These are phyloP conservation scores for Saccostrea glomerata DNA, from an alignment of 1,140 invertebrate species.

Conservation along the genomic window DNA sequence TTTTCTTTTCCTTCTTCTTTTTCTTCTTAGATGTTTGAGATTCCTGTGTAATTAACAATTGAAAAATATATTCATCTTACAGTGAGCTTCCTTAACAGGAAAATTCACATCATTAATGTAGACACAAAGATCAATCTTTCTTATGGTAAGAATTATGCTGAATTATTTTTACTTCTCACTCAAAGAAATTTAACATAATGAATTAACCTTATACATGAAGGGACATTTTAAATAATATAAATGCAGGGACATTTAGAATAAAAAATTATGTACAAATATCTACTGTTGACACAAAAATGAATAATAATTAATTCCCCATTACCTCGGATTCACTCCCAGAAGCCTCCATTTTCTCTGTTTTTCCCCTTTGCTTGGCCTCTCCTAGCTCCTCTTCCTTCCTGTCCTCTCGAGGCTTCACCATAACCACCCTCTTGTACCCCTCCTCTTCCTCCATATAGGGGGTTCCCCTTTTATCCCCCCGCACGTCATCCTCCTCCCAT, in stretches of 20 bases:
- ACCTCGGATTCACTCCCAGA: slow-evolving; percentile 7
- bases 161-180: not conserved
- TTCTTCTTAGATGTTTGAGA: slow-evolving; percentile 15
- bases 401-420: slow-evolving; percentile 13
- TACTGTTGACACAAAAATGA: too few relatives aligned
- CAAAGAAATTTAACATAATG: too few relatives aligned
- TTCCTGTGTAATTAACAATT: not conserved
- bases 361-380: not conserved
- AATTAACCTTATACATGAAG: too few relatives aligned
- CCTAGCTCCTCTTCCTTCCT: not conserved
- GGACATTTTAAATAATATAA: too few relatives aligned
- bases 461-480: not conserved
- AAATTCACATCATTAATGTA: too few relatives aligned
- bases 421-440: slow-evolving; percentile 11
- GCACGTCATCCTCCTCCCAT: not conserved
- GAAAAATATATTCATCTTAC: not conserved
- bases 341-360: not conserved
- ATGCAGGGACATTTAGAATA: too few relatives aligned
- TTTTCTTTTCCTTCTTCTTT: slow-evolving; percentile 15
- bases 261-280: too few relatives aligned
- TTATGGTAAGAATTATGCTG: not conserved
- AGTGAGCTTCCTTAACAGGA: too few relatives aligned
- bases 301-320: too few relatives aligned
- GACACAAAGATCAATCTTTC: too few relatives aligned
- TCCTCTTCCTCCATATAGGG: not conserved